Base-by-base conservation (phyloP, 1,140 invertebrate species). In the Aphelinus certus region DNA sequence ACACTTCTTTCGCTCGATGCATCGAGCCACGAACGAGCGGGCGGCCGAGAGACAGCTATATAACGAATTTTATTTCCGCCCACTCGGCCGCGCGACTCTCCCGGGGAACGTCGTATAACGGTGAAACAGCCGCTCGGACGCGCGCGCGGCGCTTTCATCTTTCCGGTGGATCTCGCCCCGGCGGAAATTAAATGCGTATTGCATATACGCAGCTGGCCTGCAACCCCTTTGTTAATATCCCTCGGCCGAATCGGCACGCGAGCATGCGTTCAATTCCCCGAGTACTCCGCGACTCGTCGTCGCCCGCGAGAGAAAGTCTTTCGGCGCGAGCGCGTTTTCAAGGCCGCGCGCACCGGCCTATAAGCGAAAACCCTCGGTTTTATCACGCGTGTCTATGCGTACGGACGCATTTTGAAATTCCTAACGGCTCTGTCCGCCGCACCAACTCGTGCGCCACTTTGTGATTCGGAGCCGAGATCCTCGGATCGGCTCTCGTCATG, bases 311-410 rank as follows among this genome's bases (percentile, higher is more conserved):
- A 68, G 51, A 68, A 57, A 56, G 66, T 57, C 46, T 45, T 55
- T 53, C 26, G 26, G 26, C 26, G 26, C 56, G 26, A 57, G 56
- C 7, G n/a, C 45, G 26, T 7, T 47, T 47, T 58, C 56, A 47
- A 70, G 56, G 46, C 48, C 56, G 26, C 42, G n/a, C 10, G 26
- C 26, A 26, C 26, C 26, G 26, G 26, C 26, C 26, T 26, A 26
- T 0, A 26, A 26, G 26, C 26, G 26, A 26, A 26, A 26, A 26
- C 26, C 26, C 26, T 26, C 26, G 26, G 26, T 26, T 26, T 49
- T 75, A 48, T 49, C 10, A 43, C 66, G 64, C 68, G 71, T 65
- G 48, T 72, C 57, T 76, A 69, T 62, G 70, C 45, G 70, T 75
- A 26, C 26, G 26, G 26, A 26, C 26, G 26, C 26, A 26, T 26